phyloP scores from a whole-genome alignment of 2,113 vertebrate species.

The Fulmarus glacialis region DNA sequence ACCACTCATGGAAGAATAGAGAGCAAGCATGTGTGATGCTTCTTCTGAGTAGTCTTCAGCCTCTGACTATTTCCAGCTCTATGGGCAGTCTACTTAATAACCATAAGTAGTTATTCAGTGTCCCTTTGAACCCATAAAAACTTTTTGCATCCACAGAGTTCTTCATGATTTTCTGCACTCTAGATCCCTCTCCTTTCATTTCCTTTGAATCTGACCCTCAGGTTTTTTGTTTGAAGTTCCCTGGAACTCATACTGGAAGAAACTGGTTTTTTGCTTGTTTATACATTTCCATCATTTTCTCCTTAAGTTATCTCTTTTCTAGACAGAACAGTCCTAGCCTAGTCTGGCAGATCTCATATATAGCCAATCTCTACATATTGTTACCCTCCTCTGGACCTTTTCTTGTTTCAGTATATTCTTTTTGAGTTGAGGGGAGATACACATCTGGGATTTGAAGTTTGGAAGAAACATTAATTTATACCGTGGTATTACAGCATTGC shows the following conservation, averaged over 20 bases:
- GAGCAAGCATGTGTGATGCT: background rate
- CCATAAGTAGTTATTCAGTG: background rate
- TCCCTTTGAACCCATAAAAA: background rate
- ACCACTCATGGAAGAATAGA: background rate
- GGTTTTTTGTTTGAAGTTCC: background rate
- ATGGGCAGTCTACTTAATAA: background rate
- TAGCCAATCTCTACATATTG: background rate
- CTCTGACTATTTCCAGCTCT: background rate
- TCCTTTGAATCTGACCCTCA: background rate
- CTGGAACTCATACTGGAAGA: background rate
- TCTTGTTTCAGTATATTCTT: background rate
- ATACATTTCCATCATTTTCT: background rate
- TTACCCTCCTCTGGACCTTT: background rate
- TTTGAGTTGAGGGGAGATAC: background rate
- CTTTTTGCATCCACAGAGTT: background rate
- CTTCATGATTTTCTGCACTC: background rate
- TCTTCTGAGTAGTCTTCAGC: background rate
- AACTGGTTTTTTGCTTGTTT: background rate
- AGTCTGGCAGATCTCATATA: background rate
- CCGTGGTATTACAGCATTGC: fast-evolving
- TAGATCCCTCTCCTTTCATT: background rate
- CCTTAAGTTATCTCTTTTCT: background rate
- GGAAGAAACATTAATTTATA: background rate
- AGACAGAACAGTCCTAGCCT: background rate
- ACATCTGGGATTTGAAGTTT: background rate